Base-by-base conservation (phyloP, 2,888 invertebrate genomes). In the Stratiomys singularior region DNA sequence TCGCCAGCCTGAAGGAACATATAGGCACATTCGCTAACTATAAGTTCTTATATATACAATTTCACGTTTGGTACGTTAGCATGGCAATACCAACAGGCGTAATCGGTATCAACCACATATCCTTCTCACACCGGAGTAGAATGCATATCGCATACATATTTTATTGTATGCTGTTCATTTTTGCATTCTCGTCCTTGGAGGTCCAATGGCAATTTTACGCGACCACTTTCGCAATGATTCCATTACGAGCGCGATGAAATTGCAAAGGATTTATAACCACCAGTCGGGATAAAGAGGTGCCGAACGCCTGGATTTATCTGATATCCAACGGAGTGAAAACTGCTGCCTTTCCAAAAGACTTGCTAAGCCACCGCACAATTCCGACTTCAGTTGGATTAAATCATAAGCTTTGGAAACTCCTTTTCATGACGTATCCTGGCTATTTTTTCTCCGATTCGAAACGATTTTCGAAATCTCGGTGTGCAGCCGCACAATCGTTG, bases 191-290 rank as follows among this genome's bases (percentile, higher is more conserved):
- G 28, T 64, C 15, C 15, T n/a, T 13, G 13, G 52, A 52, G 52
- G 52, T 52, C 52, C 52, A 4, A 18, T 60, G 21, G 15, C 64
- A 18, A 64, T 64, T 28, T 64, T 28, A 18, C 64, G 27, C 67
- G 44, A 67, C 71, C 71, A 27, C 71, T 47, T 52, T 71, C 71
- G 27, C n/a, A 37, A 52, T 52, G 47, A 71, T 47, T 71, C 71
- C 71, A 52, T 47, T 52, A 47, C 11, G 15, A 25, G 71, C 71
- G 15, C 71, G 58, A 74, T 74, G 58, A 58, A 74, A 74, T 74
- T 58, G 21, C 23, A 74, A 74, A 74, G 72, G 72, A 74, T 74
- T 74, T 74, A 74, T 58, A 56, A 74, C 72, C 58, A 28, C 37
- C 56, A 71, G 64, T 64, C 28, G 28, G 30, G 64, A n/a, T 64